Conservation (phyloP, 2,888 invertebrate genomes). For the Sphaerophoria rueppellii region DNA sequence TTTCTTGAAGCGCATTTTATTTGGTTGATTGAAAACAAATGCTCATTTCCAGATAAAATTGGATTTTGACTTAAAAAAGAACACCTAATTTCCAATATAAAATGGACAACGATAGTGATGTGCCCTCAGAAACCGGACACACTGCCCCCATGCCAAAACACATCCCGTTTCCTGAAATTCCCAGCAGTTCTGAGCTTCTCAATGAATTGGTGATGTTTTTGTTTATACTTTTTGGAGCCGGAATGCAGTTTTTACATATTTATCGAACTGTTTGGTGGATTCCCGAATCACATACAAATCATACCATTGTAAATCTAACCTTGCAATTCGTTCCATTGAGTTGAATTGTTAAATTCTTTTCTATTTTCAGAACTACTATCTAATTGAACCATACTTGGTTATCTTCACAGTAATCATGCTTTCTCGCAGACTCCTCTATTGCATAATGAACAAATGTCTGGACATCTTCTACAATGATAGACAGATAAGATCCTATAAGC, state of each 20-base stretch:
- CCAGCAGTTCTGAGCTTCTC: conserved; percentile 90
- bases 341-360: conserved; percentile 42
- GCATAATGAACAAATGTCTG: conserved; percentile 83
- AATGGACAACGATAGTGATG: conserved; percentile 69
- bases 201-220: conserved; percentile 94
- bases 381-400: conserved; percentile 94
- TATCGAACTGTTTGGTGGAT: conserved; percentile 99
- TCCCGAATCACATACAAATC: conserved; percentile 93
- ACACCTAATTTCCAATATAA: not conserved
- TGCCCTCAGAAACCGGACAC: conserved; percentile 48
- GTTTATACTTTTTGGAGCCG: conserved; percentile 90
- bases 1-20: too few relatives aligned
- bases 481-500: conserved; percentile 75
- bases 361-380: conserved; percentile 92
- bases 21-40: too few relatives aligned
- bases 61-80: not conserved
- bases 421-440: conserved; percentile 90
- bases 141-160: conserved; percentile 86
- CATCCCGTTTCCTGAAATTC: conserved; percentile 90
- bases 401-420: conserved; percentile 92
- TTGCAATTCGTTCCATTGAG: too few relatives aligned
- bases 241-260: conserved; percentile 95
- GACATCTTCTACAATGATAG: conserved; percentile 83
- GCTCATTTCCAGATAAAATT: not conserved
- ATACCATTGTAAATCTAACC: conserved; percentile 89